Conservation (phyloP, 2,888 invertebrate genomes). For the Portevinia maculata region DNA sequence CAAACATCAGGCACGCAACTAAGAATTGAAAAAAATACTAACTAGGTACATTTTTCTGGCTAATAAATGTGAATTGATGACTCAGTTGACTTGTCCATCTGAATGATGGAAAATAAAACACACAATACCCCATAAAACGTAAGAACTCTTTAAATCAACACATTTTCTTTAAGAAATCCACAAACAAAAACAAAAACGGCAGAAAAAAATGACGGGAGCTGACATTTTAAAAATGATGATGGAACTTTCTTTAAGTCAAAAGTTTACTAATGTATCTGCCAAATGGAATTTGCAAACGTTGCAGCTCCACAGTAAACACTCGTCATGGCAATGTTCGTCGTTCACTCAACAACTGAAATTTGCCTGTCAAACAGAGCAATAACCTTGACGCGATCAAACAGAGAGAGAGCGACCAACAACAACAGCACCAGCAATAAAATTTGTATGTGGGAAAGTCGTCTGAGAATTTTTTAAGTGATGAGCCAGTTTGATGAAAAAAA, state of each 20-base stretch:
- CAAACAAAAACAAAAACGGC: not conserved
- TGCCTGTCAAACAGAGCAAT: constrained; percentile 51
- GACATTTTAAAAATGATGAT: constrained; percentile 31
- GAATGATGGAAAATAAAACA: constrained; percentile 22
- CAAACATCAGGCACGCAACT: not conserved
- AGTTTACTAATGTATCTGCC: not conserved
- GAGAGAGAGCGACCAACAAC: not conserved
- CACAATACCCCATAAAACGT: not conserved
- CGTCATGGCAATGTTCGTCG: constrained; percentile 2
- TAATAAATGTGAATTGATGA: constrained; percentile 27
- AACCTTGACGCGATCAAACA: constrained; percentile 62
- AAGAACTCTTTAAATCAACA: not conserved
- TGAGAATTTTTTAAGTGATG: constrained; percentile 52
- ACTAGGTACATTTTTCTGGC: not conserved
- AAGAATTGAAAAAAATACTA: not conserved
- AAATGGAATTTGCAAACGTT: constrained; percentile 15
- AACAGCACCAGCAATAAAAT: not conserved
- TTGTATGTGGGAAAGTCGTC: constrained; percentile 44
- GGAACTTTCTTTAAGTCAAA: constrained; percentile 2
- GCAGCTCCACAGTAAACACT: not conserved
- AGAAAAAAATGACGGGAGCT: constrained; percentile 37
- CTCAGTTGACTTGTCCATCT: constrained; percentile 24
- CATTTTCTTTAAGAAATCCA: not conserved
- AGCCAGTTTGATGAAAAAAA: constrained; percentile 1
- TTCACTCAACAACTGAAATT: constrained; percentile 40